Base-by-base conservation (phyloP, 1,140 invertebrate genomes). In the Gonatopus flavifemur region DNA sequence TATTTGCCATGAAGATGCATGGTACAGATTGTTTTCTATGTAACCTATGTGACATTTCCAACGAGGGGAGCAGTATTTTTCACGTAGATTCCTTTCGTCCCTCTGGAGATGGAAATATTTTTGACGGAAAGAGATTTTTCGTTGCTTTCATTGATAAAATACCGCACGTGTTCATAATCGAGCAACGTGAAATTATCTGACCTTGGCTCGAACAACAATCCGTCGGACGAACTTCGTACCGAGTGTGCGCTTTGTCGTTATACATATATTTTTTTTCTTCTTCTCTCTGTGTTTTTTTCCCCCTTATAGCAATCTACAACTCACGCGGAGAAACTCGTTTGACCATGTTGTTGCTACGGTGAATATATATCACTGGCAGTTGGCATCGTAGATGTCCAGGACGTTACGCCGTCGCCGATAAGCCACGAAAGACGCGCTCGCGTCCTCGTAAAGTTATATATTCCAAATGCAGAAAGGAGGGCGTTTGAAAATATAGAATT, bases 401-500 rank as follows among this genome's bases (percentile, higher is more conserved):
- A 39, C 43, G 51, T 52, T 50, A 46, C 50, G n/a, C n/a, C n/a
- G 42, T 42, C 35, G 47, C 53, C 28, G 53, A 55, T 52, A 55
- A 55, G 49, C 42, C 38, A 30, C 36, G 53, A n/a, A n/a, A n/a
- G 5, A 19, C 35, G 30, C 48, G 41, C 51, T 36, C 30, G 25
- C 25, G 48, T 44, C 40, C 10, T 20, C n/a, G n/a, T 32, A 13
- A 5, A 15, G 31, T 13, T 13, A 13, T 5, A 32, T 13, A 32
- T 32, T 7, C 4, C 31, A n/a, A n/a, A n/a, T n/a, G n/a, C n/a
- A n/a, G n/a, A n/a, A n/a, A n/a, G n/a, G n/a, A n/a, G n/a, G n/a
- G n/a, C n/a, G n/a, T n/a, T n/a, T n/a, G n/a, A n/a, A n/a, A n/a
- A n/a, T n/a, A n/a, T n/a, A n/a, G n/a, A n/a, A n/a, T n/a, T n/a